Evolutionary conservation across 1,140 invertebrate species (phyloP), one percentile per base, ranked within the genome.

Genomic region (Delia radicum): DNA sequence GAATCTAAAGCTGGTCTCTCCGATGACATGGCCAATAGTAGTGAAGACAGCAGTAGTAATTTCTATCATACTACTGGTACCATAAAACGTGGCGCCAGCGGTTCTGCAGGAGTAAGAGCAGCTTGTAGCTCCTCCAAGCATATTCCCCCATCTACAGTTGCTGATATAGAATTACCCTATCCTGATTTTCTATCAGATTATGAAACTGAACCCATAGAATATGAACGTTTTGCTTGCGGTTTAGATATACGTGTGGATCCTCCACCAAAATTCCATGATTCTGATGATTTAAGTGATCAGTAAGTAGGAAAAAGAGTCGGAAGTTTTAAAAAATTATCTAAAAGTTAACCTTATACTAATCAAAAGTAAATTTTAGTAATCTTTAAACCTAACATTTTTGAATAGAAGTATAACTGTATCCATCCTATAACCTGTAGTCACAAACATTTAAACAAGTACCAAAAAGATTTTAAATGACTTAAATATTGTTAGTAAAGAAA

Each of bases 171-270:
- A 61, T 71, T 86, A 28, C 85, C 85, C 7, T 86, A 85, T 78
- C 85, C 85, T 0, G 85, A 86, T 76, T 86, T 86, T 75, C 76
- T 86, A 10, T 86, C 85, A 0, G 85, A 86, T 74, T 85, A 83
- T 73, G 85, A 86, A 55, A 79, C 78, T 33, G 83, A 85, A 74
- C 83, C 83, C 24, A 84, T 85, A 79, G 83, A 85, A 74, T 84
- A 84, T 62, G 84, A 85, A 74, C 83, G 82, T 0, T 85, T 81
- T 78, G 81, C 82, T 10, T 83, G 81, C 69, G 84, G 83, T 0
- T 77, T 86, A 71, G 82, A 83, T 48, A 83, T 85, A 75, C 78
- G 82, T 28, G 82, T 85, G 15, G 84, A 83, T 80, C 84, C 84
- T 31, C 84, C 84, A 13, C 84, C 84, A 26, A 85, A 82, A 61